phyloP scores from a whole-genome alignment of 1,140 invertebrate genomes.

The Lepidostoma basale region DNA sequence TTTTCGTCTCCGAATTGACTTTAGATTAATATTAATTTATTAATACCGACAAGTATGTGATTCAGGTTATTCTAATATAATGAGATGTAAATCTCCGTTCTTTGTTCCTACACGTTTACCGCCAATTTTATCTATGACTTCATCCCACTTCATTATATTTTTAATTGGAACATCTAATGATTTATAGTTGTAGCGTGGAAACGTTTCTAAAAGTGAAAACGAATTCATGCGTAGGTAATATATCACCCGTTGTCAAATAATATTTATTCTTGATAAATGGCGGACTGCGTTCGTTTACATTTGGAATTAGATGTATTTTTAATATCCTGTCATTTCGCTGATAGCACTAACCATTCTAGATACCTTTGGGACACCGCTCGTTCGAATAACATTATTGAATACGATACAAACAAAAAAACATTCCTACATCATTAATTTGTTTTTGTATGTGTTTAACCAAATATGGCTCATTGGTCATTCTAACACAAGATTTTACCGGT shows the following conservation, averaged over 20 bases:
- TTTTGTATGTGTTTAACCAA: too few relatives aligned
- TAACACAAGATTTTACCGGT: too few relatives aligned
- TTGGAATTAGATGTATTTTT: neutral
- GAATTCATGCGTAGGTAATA: conserved; percentile 11
- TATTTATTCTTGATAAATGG: conserved; percentile 6
- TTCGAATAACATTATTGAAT: too few relatives aligned
- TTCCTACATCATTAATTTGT: too few relatives aligned
- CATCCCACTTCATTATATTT: conserved; percentile 19
- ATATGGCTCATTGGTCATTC: too few relatives aligned
- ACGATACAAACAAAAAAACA: too few relatives aligned
- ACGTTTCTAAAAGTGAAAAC: neutral
- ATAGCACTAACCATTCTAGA: too few relatives aligned
- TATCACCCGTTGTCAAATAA: conserved; percentile 6
- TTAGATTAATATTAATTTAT: conserved; percentile 25
- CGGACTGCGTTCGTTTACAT: neutral
- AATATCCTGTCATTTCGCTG: conserved; percentile 5
- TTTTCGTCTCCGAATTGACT: conserved; percentile 28
- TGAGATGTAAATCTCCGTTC: conserved; percentile 32
- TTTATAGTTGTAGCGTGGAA: conserved; percentile 7
- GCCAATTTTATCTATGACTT: conserved; percentile 32
- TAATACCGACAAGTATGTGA: neutral
- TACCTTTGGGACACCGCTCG: too few relatives aligned
- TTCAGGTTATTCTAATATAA: conserved; percentile 24
- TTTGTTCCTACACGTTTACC: conserved; percentile 20
- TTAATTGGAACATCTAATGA: conserved; percentile 29